Conservation (phyloP, 2,888 invertebrate genomes). For the Cephus pygmeus region DNA sequence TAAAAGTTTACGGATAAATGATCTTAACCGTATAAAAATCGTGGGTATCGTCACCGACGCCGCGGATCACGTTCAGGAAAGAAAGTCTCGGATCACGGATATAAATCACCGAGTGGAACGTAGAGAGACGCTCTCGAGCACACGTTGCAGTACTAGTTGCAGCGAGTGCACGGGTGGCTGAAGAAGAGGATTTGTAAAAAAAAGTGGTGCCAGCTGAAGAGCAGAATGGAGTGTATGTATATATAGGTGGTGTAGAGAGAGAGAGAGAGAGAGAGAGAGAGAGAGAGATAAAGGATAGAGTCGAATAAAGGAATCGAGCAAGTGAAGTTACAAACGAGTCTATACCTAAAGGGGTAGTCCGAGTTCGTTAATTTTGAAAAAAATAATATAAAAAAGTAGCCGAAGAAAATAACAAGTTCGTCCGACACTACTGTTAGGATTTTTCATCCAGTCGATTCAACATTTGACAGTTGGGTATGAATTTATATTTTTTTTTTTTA, state of each 20-base stretch:
- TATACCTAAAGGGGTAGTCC: neutral
- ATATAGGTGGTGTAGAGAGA: constrained; percentile 18
- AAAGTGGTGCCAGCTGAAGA: neutral
- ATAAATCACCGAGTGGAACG: neutral
- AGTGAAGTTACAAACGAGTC: constrained; percentile 17
- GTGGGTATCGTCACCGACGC: neutral
- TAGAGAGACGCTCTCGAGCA: neutral
- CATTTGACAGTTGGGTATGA: neutral
- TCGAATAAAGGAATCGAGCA: constrained; percentile 3
- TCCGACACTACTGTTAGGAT: neutral
- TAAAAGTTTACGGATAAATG: neutral
- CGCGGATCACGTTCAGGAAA: neutral
- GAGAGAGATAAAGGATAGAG: constrained; percentile 13
- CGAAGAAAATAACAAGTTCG: neutral
- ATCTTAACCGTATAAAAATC: neutral
- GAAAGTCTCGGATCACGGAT: neutral
- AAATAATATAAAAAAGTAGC: neutral
- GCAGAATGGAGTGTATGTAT: neutral
- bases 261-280: constrained; percentile 19
- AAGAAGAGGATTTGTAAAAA: neutral
- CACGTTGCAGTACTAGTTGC: neutral
- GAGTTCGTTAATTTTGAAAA: neutral
- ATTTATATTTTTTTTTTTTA: neutral
- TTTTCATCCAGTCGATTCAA: neutral
- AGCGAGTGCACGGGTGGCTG: neutral